A percentile compares a stretch with the other conserved stretches of the same genome.
Conservation (phyloP, 2,888 invertebrate species). For the Hydraecia micacea region DNA sequence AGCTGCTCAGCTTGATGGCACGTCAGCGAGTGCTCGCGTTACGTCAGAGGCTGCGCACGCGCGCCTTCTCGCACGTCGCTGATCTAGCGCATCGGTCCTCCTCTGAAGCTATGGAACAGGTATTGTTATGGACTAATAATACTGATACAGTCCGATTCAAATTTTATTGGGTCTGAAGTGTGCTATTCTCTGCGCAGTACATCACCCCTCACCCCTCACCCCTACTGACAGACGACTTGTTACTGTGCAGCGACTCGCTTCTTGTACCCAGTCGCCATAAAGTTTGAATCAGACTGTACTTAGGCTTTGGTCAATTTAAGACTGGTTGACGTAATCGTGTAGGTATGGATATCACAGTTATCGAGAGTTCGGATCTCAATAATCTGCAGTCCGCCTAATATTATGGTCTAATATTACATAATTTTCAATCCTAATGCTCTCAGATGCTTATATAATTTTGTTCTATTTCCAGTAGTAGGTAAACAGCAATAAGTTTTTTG, state of each 20-base stretch:
- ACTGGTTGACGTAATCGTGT: background rate
- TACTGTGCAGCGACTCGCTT: background rate
- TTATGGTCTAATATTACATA: background rate
- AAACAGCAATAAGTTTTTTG: background rate
- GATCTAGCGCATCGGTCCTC: conserved; percentile 84
- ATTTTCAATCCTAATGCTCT: background rate
- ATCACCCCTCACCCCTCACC: too few relatives aligned
- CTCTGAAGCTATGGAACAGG: conserved; percentile 83
- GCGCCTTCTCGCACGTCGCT: conserved; percentile 78
- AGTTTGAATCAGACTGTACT: too few relatives aligned
- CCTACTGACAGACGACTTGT: too few relatives aligned
- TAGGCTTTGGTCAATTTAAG: background rate
- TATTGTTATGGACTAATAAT: conserved; percentile 47
- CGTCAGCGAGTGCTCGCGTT: conserved; percentile 81
- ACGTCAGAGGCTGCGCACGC: conserved; percentile 78
- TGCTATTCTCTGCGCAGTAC: background rate
- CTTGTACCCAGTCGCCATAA: too few relatives aligned
- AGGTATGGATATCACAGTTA: background rate
- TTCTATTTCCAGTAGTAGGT: background rate
- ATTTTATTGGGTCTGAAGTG: too few relatives aligned
- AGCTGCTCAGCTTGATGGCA: conserved; percentile 75
- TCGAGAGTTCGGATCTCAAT: background rate
- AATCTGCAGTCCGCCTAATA: background rate
- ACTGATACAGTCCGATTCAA: background rate
- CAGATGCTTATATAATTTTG: background rate